Conservation (phyloP, 2,888 invertebrate genomes). For the Stomorhina lunata region DNA sequence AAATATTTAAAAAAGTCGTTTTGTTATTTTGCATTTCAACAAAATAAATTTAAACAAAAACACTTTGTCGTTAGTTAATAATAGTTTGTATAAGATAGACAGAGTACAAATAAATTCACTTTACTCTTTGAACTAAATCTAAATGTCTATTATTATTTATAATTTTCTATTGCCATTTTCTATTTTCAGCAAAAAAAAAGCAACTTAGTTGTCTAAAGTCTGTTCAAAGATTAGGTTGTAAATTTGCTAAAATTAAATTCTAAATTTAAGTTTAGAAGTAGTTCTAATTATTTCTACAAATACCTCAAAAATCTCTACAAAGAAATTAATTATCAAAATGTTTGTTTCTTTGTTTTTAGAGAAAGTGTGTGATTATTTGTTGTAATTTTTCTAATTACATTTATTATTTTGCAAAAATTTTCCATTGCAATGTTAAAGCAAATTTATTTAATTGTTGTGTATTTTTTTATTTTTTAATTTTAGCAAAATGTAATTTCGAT, state of each 20-base stretch:
- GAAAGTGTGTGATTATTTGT: constrained; percentile 21
- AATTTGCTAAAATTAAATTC: constrained; percentile 6
- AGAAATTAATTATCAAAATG: too few relatives aligned
- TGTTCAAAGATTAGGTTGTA: constrained; percentile 52
- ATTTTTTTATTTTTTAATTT: constrained; percentile 62
- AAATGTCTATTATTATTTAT: constrained; percentile 24
- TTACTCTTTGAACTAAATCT: background rate
- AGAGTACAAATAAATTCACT: constrained; percentile 28
- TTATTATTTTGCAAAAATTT: background rate
- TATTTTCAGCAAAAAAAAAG: constrained; percentile 30
- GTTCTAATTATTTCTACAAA: background rate
- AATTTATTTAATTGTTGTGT: background rate
- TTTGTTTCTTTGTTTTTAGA: background rate
- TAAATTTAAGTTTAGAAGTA: background rate
- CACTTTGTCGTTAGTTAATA: background rate
- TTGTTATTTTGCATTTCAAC: constrained; percentile 40
- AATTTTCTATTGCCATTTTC: constrained; percentile 9
- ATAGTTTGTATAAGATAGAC: too few relatives aligned
- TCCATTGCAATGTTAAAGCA: background rate
- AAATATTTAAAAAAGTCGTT: constrained; percentile 26
- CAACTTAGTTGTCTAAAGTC: constrained; percentile 57
- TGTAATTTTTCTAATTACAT: background rate
- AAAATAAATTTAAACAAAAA: constrained; percentile 30
- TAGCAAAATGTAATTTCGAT: constrained; percentile 79
- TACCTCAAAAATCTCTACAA: too few relatives aligned